These are phyloP conservation scores for human (Homo sapiens) DNA, from an alignment of 2,113 vertebrate species.

Conservation along the genomic window DNA sequence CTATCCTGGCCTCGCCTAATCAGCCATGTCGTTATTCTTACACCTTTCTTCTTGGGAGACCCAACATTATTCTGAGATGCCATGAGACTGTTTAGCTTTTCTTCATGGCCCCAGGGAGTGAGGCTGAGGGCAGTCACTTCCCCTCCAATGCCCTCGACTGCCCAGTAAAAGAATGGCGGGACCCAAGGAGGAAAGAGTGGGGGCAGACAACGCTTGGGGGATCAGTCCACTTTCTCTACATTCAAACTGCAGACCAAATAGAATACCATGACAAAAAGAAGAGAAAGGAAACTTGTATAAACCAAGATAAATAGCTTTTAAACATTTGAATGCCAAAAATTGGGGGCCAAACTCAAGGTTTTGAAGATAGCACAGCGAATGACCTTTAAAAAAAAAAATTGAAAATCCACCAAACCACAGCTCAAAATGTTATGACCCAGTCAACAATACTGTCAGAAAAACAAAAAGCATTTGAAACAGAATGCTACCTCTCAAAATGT, in stretches of 20 bases:
- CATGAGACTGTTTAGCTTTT: background rate
- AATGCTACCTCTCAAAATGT: conserved; percentile 90
- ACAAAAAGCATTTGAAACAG: conserved; percentile 81
- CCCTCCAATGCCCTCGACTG: background rate
- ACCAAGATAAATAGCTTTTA: conserved; percentile 77
- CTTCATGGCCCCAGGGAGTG: background rate
- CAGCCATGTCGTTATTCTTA: background rate
- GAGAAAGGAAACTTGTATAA: conserved; percentile 66
- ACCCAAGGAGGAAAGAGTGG: background rate
- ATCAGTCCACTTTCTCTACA: conserved; percentile 56
- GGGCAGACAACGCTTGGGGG: background rate
- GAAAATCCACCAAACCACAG: conserved; percentile 84
- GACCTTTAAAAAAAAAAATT: conserved; percentile 86
- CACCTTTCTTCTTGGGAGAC: background rate
- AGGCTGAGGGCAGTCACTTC: background rate
- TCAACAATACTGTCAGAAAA: conserved; percentile 94
- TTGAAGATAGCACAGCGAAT: conserved; percentile 79
- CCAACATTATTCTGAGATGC: background rate
- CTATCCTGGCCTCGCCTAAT: background rate
- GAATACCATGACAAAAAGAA: conserved; percentile 54
- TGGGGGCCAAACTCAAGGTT: conserved; percentile 67
- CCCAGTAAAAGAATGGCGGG: background rate
- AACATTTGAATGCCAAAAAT: conserved; percentile 79
- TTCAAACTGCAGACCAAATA: conserved; percentile 74
- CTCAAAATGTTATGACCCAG: conserved; percentile 83